Conservation (phyloP, 2,113 vertebrate species). For the Neogobius melanostomus region DNA sequence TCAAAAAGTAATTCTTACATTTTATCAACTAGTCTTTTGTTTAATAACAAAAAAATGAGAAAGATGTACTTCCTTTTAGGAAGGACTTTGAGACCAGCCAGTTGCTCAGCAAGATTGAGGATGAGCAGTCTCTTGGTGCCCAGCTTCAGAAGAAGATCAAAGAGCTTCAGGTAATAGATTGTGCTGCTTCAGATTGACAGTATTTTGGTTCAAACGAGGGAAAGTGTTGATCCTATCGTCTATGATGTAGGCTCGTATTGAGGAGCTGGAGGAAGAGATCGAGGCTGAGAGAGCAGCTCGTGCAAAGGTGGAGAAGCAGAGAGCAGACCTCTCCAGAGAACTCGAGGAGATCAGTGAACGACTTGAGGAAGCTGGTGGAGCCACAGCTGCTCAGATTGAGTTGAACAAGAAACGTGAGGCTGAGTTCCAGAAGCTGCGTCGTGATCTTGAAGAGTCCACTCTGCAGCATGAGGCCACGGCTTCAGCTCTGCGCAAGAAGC, state of each 20-base stretch:
- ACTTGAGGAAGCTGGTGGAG: conserved; percentile 72
- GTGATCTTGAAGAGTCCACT: conserved; percentile 69
- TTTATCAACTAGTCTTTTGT: neutral
- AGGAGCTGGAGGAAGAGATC: conserved; percentile 82
- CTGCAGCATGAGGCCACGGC: conserved; percentile 70
- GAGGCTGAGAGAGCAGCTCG: conserved; percentile 83
- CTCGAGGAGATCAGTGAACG: conserved; percentile 85
- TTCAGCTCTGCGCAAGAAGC: conserved; percentile 71
- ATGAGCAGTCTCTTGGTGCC: conserved; percentile 53
- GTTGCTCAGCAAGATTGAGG: conserved; percentile 58
- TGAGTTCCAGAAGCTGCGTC: conserved; percentile 69
- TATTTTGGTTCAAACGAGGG: neutral
- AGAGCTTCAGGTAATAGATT: conserved; percentile 70
- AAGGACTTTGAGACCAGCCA: conserved; percentile 69
- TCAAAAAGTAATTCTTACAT: conserved; percentile 60
- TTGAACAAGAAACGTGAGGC: conserved; percentile 72
- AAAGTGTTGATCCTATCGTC: neutral
- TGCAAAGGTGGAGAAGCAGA: conserved; percentile 85
- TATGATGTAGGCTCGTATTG: conserved; percentile 59
- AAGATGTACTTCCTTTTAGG: conserved; percentile 9
- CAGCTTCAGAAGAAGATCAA: conserved; percentile 64
- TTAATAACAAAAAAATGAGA: neutral
- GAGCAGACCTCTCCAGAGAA: conserved; percentile 83
- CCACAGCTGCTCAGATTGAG: conserved; percentile 71
- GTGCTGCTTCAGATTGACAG: neutral